Percentiles rank a stretch among this genome's conserved stretches.
These are phyloP conservation scores for Ctenochaetus hawaiiensis DNA, from an alignment of 2,797 vertebrate species.

Conservation along the genomic window DNA sequence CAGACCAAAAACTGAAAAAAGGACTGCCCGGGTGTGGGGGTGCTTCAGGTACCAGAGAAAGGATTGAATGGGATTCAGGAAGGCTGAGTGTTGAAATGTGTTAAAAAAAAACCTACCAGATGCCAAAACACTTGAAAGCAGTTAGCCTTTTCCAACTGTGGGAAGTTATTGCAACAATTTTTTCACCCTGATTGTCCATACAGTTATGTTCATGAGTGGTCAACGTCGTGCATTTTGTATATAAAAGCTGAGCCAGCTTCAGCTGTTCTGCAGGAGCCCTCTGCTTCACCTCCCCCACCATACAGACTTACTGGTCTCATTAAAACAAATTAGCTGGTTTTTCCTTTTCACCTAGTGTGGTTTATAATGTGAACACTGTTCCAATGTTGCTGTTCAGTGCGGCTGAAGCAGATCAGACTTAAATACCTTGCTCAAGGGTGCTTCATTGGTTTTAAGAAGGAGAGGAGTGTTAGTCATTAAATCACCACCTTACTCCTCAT, in stretches of 20 bases:
- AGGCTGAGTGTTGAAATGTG: neutral
- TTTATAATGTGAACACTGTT: neutral
- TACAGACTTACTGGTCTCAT: neutral
- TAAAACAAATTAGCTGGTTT: neutral
- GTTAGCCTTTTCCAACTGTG: neutral
- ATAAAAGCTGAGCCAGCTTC: neutral
- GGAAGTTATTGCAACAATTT: neutral
- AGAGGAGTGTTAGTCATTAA: neutral
- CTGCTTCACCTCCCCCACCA: neutral
- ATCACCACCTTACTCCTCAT: neutral
- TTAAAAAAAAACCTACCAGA: too few relatives aligned
- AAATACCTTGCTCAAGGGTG: neutral
- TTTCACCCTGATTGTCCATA: neutral
- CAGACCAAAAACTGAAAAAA: neutral
- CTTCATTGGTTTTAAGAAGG: neutral
- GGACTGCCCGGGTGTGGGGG: neutral
- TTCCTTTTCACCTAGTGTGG: neutral
- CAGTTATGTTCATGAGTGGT: neutral
- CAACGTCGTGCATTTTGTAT: neutral
- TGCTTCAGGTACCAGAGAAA: slow-evolving; percentile 1
- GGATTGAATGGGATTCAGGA: neutral
- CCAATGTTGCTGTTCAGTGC: neutral
- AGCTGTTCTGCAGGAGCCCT: neutral
- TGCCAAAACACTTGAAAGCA: too few relatives aligned
- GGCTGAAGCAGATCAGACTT: neutral